Evolutionary conservation across 1,140 invertebrate genomes (phyloP), one percentile per base, ranked within the genome.

Genomic region (Leptinotarsa texana): DNA sequence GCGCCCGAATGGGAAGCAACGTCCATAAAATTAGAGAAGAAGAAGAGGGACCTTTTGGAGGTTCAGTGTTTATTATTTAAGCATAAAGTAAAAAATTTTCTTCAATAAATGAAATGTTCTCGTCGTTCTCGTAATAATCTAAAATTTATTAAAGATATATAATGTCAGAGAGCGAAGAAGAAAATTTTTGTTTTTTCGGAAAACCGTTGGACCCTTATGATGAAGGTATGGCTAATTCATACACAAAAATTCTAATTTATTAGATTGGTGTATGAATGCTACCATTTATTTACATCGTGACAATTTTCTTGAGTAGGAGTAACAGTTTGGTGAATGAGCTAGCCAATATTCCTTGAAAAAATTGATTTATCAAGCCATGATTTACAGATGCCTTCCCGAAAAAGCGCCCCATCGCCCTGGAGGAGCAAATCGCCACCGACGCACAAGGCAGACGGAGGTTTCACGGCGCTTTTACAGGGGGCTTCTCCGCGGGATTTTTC

Each of bases 401-500:
- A 63, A 97, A 96, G 82, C 94, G 93, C 79, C 93, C 95, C 13
- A 89, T 93, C 27, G 86, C 89, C n/a, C 87, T 97, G 66, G 93
- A 96, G 86, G 96, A 99, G 82, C 95, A 98, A 86, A 91, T 94
- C 81, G 97, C 94, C 0, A 93, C 91, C 68, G 98, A 99, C 87
- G 92, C 92, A 67, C 91, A 96, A 86, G 98, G 97, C 2, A 88
- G 95, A 79, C 87, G 96, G 33, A 86, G 98, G 80, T 99, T 99
- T 86, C 98, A 99, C 88, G 98, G 98, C 51, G 98, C 98, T 0
- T 99, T 99, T 84, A 99, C 98, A 6, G 98, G 98, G 3, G 98
- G 98, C 4, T 99, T 99, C 84, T 98, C 96, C 63, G 98, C 98
- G 42, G 98, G 98, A 2, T 98, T 96, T 84, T 99, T 94, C 82